These are phyloP conservation scores for Apostichopus californicus DNA, from an alignment of 35 echinoderm and acorn worm species.

Conservation along the genomic window DNA sequence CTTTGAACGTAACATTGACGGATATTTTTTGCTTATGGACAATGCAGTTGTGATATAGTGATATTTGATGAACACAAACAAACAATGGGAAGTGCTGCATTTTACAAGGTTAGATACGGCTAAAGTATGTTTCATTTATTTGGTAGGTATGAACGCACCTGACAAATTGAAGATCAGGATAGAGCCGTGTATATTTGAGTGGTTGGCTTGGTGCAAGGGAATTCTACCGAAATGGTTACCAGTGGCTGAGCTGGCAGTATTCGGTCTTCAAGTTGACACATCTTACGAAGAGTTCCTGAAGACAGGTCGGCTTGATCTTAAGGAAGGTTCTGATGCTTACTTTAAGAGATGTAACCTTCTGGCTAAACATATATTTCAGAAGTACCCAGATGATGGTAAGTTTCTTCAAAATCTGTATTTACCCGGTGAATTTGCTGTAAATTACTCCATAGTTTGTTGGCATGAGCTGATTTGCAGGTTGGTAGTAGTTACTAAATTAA, in stretches of 20 bases:
- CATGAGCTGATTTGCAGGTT: no score
- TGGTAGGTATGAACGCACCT: slow-evolving; percentile 70
- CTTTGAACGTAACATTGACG: no score
- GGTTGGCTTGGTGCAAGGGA: slow-evolving; percentile 93
- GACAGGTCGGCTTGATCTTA: slow-evolving; percentile 63
- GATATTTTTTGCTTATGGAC: no score
- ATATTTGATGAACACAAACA: no score
- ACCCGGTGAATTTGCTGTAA: no score
- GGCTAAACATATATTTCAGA: slow-evolving; percentile 73
- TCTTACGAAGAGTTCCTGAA: slow-evolving; percentile 80
- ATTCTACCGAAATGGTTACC: slow-evolving; percentile 91
- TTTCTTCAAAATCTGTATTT: not conserved
- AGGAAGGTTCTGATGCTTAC: slow-evolving; percentile 88
- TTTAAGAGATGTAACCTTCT: slow-evolving; percentile 87
- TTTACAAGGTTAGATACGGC: no score
- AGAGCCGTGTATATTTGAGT: slow-evolving; percentile 88
- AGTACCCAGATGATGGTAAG: slow-evolving; percentile 83
- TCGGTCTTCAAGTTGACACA: slow-evolving; percentile 71
- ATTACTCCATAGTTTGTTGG: no score
- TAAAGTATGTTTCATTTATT: slow-evolving; percentile 10
- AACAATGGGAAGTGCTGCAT: no score
- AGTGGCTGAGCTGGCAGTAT: slow-evolving; percentile 67
- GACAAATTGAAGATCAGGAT: slow-evolving; percentile 73
- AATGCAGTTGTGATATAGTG: no score
- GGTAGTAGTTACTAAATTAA: no score